These are phyloP conservation scores for Sisyra terminalis DNA, from an alignment of 2,888 invertebrate species.

Conservation along the genomic window DNA sequence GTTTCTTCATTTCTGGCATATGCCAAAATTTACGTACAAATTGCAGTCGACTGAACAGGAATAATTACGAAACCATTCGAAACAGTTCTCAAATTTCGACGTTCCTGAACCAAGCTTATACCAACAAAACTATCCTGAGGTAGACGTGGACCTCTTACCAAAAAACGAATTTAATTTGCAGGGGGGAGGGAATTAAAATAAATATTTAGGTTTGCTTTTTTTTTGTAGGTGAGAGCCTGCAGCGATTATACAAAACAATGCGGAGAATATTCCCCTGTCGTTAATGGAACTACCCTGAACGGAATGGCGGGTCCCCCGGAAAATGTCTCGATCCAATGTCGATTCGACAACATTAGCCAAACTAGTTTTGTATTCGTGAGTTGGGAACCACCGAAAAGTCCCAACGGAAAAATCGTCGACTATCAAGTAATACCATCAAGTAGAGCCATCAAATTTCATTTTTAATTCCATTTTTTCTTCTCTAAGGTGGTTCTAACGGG, in stretches of 20 bases:
- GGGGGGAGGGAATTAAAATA: too few species aligned
- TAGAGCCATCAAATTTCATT: conserved; percentile 3
- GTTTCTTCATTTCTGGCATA: too few species aligned
- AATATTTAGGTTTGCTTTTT: conserved; percentile 2
- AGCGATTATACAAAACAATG: conserved; percentile 60
- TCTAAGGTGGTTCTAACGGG: conserved; percentile 32
- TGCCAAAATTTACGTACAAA: too few species aligned
- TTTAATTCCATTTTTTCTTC: conserved; percentile 10
- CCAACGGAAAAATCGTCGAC: conserved; percentile 63
- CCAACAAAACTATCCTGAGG: too few species aligned
- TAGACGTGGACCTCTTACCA: too few species aligned
- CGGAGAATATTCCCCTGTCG: conserved; percentile 59
- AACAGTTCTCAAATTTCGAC: too few species aligned
- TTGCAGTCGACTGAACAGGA: too few species aligned
- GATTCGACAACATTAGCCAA: conserved; percentile 38
- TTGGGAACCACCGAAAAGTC: conserved; percentile 56
- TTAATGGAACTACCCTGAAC: conserved; percentile 70
- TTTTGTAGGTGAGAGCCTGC: conserved; percentile 47
- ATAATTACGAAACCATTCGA: too few species aligned
- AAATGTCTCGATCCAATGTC: conserved; percentile 49
- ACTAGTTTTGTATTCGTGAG: conserved; percentile 46
- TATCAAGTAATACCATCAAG: conserved; percentile 39
- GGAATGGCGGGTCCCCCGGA: conserved; percentile 61
- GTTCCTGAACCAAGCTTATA: too few species aligned
- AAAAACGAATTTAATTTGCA: too few species aligned